Conservation (phyloP, 2,888 invertebrate genomes). For the Hetaerina titia region DNA sequence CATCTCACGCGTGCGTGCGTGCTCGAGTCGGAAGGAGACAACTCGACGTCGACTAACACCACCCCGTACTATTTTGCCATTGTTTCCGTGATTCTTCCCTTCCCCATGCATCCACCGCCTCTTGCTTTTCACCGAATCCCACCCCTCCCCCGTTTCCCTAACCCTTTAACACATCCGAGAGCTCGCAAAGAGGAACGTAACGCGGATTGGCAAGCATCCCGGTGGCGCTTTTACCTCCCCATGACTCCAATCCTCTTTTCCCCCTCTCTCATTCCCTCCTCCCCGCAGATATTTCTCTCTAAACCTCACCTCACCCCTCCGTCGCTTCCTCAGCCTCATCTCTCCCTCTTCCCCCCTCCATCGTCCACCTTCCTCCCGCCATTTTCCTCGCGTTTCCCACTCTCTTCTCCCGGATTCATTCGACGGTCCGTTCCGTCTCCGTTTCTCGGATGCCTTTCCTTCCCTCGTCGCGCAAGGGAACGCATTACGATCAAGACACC, state of each 20-base stretch:
- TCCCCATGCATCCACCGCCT: not conserved
- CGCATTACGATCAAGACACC: not conserved
- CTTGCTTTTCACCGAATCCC: not conserved
- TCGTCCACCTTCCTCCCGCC: not conserved
- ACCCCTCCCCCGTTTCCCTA: not conserved
- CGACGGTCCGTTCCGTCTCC: not conserved
- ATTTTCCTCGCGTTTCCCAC: not conserved
- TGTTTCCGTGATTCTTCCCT: slow-evolving; percentile 13
- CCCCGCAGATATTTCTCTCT: not conserved
- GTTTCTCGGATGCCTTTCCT: not conserved
- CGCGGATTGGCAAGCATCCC: slow-evolving; percentile 32
- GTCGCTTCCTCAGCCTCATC: too few species aligned
- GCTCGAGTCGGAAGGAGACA: not conserved
- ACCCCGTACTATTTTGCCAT: not conserved
- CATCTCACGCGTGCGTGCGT: not conserved
- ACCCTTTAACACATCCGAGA: not conserved
- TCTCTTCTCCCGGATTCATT: not conserved
- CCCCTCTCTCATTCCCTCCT: not conserved
- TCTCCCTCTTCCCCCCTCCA: not conserved
- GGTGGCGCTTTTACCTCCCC: not conserved
- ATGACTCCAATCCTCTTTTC: too few species aligned
- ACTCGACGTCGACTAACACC: not conserved
- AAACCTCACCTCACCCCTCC: too few species aligned
- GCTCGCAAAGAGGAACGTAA: slow-evolving; percentile 20
- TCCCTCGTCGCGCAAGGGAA: not conserved